phyloP scores from a whole-genome alignment of 2,797 vertebrate genomes.

The Buceros bicornis region DNA sequence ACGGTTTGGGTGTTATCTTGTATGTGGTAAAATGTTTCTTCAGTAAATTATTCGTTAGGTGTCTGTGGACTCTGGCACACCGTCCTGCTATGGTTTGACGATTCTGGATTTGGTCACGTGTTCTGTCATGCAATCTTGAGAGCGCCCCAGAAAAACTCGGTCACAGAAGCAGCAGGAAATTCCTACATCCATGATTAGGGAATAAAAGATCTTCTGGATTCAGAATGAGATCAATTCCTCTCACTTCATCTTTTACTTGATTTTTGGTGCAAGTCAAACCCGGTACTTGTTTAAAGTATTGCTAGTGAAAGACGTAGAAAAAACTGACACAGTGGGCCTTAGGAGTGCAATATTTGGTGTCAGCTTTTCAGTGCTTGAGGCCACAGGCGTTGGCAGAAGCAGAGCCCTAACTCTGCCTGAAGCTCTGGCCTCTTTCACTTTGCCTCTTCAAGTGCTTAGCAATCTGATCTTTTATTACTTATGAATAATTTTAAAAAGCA shows the following conservation, averaged over 20 bases:
- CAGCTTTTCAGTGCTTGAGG: not conserved
- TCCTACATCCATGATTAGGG: not conserved
- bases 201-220: not conserved
- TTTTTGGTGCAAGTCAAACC: not conserved
- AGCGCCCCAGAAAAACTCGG: not conserved
- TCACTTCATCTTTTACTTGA: not conserved
- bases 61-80: not conserved
- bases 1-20: not conserved
- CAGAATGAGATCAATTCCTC: constrained; percentile 37
- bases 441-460: not conserved
- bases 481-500: too few species aligned
- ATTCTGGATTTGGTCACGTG: not conserved
- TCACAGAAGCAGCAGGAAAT: not conserved
- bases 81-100: not conserved
- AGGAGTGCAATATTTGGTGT: not conserved
- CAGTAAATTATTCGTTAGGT: not conserved
- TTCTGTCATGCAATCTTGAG: not conserved
- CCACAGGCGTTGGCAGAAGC: not conserved
- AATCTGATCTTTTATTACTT: not conserved
- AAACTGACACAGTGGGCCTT: not conserved
- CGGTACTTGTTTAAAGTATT: not conserved
- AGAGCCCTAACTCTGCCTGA: not conserved
- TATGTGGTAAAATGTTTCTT: not conserved
- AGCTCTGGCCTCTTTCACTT: not conserved
- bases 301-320: not conserved